Base-by-base conservation (phyloP, 2,888 invertebrate species). In the Sarcophaga variegata region DNA sequence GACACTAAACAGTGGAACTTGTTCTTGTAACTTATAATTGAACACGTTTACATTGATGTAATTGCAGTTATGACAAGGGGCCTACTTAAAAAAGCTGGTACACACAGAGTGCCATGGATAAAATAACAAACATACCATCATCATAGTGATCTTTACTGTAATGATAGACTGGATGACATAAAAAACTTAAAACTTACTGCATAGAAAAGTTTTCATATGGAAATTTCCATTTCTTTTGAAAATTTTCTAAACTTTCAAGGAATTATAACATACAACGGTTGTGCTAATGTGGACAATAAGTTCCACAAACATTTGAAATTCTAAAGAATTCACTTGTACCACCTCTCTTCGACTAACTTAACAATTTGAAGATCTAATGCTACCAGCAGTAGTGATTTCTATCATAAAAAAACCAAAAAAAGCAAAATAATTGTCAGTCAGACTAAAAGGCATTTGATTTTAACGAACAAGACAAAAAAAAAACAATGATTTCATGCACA, bases 381-480 rank as follows among this genome's bases (percentile, higher is more conserved):
- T 54, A 54, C 17, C 14, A 17, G 54, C 0, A 14, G 14, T 54
- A 54, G 14, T 14, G 4, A 14, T 54, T 54, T 54, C 54, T 17
- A 54, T 54, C 17, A 14, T 0, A 54, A 17, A 54, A 14, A 54
- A 54, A 11, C 59, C 4, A 22, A 14, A 54, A 54, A 11, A 59
- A 3, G n/a, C 69, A 79, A 12, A 14, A 54, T 70, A 70, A 47
- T n/a, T 71, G 83, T 76, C 14, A 49, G 54, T 37, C 83, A 87
- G 87, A 87, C 87, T 71, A 10, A 71, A 74, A 83, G 87, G 83
- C 84, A 81, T 79, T 84, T 37, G 20, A 81, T 76, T 81, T 60
- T 77, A 63, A 54, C 62, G 25, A 20, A 64, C 25, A 76, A 63
- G 12, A 54, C 11, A n/a, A 17, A 60, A 67, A 22, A 69, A 60